Conservation (phyloP, 2,888 invertebrate genomes). For the Aproaerema taeniolella region DNA sequence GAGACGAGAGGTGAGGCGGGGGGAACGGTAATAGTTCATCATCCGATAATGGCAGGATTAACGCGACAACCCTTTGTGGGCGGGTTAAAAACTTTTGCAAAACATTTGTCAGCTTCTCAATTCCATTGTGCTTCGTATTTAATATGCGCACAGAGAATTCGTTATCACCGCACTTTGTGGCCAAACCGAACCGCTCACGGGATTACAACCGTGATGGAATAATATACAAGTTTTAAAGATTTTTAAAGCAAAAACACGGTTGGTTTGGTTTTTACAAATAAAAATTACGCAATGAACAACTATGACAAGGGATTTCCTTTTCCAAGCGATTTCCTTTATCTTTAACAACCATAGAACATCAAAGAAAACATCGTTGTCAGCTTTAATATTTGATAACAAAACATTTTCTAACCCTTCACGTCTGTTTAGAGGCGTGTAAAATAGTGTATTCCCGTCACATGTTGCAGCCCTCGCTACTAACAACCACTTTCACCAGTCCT, state of each 20-base stretch:
- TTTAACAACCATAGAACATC: too few species aligned
- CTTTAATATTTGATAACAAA: conserved; percentile 22
- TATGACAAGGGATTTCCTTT: too few species aligned
- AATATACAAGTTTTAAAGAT: not conserved
- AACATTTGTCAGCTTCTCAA: conserved; percentile 45
- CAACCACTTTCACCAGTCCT: conserved; percentile 62
- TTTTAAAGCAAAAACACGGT: too few species aligned
- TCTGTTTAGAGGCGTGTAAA: conserved; percentile 31
- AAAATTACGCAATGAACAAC: too few species aligned
- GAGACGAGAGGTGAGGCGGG: conserved; percentile 20
- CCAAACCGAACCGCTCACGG: conserved; percentile 10
- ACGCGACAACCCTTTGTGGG: conserved; percentile 70
- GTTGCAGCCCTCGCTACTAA: conserved; percentile 52
- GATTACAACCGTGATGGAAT: not conserved
- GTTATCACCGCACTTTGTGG: conserved; percentile 26
- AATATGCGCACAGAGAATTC: conserved; percentile 42
- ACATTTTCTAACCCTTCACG: conserved; percentile 31
- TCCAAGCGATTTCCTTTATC: too few species aligned
- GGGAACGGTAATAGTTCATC: conserved; percentile 46
- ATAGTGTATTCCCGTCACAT: conserved; percentile 69
- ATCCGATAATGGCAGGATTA: conserved; percentile 70
- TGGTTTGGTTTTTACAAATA: too few species aligned
- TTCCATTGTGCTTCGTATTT: conserved; percentile 43
- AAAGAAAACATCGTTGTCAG: conserved; percentile 15
- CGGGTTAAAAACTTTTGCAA: conserved; percentile 57